A percentile compares a stretch with the other conserved stretches of the same genome.
Conservation (phyloP, 2,888 invertebrate genomes). For the Aplocera efformata region DNA sequence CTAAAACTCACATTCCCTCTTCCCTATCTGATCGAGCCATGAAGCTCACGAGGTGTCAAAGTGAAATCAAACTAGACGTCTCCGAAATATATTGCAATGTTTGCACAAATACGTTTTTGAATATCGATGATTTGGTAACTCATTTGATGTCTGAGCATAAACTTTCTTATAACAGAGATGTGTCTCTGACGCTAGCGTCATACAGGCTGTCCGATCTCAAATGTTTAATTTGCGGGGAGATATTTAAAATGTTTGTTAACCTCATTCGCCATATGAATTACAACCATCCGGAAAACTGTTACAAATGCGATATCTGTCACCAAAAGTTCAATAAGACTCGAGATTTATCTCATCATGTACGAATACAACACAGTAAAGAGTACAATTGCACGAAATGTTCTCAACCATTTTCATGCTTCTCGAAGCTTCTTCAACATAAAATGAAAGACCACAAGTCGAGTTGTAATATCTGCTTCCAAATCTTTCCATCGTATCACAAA, state of each 20-base stretch:
- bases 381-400: constrained; percentile 51
- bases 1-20: constrained; percentile 49
- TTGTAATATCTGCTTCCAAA: constrained; percentile 58
- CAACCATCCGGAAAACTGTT: constrained; percentile 46
- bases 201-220: constrained; percentile 55
- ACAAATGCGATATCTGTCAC: constrained; percentile 44
- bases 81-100: constrained; percentile 54
- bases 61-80: constrained; percentile 63
- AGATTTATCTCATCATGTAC: constrained; percentile 49
- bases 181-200: constrained; percentile 40
- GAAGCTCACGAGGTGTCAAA: constrained; percentile 45
- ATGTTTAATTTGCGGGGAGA: constrained; percentile 51
- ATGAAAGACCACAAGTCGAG: constrained; percentile 47
- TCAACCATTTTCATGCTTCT: constrained; percentile 38
- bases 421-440: constrained; percentile 48
- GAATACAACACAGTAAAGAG: constrained; percentile 45
- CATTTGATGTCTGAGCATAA: constrained; percentile 52
- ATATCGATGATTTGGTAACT: constrained; percentile 28
- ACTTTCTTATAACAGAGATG: constrained; percentile 43
- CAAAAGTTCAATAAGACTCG: constrained; percentile 53
- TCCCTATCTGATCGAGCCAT: constrained; percentile 48
- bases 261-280: constrained; percentile 55
- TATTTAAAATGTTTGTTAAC: constrained; percentile 44
- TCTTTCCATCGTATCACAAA: constrained; percentile 46
- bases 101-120: constrained; percentile 37